Percentiles rank a stretch among this genome's conserved stretches.
Conservation (phyloP, 2,888 invertebrate species). For the Sesamia inferens region DNA sequence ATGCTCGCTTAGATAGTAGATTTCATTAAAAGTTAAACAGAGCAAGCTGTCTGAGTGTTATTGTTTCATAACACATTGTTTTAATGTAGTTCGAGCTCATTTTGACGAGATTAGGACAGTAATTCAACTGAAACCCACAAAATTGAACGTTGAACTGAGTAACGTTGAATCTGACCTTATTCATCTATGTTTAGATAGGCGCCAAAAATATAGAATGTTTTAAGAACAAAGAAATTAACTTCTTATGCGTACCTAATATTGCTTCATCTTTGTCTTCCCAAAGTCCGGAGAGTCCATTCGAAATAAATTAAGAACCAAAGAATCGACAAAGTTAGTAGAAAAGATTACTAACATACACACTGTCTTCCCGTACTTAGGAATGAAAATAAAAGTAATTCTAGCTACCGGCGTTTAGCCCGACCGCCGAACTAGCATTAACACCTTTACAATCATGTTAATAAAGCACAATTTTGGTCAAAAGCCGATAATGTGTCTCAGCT, state of each 20-base stretch:
- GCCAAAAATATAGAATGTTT: background rate
- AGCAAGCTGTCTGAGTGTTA: slow-evolving; percentile 43
- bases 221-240: slow-evolving; percentile 2
- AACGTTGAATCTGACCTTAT: slow-evolving; percentile 29
- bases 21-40: slow-evolving; percentile 77
- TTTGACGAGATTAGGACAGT: slow-evolving; percentile 44
- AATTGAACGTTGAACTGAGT: slow-evolving; percentile 31
- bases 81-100: slow-evolving; percentile 44
- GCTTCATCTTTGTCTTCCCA: slow-evolving; percentile 10
- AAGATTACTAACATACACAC: slow-evolving; percentile 58
- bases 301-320: slow-evolving; percentile 46
- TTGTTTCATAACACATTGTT: slow-evolving; percentile 55
- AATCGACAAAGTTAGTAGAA: slow-evolving; percentile 53
- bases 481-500: slow-evolving; percentile 46
- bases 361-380: slow-evolving; percentile 58
- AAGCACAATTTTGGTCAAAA: slow-evolving; percentile 51
- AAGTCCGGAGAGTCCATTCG: slow-evolving; percentile 30
- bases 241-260: slow-evolving; percentile 2
- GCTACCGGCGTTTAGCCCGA: slow-evolving; percentile 52
- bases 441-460: slow-evolving; percentile 28
- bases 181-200: slow-evolving; percentile 18
- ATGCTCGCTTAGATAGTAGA: slow-evolving; percentile 68
- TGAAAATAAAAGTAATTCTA: slow-evolving; percentile 63
- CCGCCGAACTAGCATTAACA: slow-evolving; percentile 34
- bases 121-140: slow-evolving; percentile 36